Conservation (phyloP, 2,797 vertebrate genomes). For the Tragopan temminckii region DNA sequence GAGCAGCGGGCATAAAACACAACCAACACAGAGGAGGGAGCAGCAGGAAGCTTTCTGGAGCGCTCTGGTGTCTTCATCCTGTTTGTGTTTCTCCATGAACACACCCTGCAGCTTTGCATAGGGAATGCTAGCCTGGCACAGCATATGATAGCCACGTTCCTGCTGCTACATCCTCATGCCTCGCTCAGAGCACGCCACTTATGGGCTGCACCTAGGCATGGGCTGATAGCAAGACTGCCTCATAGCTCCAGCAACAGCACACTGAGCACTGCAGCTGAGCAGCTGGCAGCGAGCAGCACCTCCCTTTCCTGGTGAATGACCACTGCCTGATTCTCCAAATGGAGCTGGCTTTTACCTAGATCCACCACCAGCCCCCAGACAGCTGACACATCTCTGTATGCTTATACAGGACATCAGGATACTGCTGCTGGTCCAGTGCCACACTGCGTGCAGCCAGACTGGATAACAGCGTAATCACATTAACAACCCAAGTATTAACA, state of each 20-base stretch:
- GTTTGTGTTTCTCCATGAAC: background rate
- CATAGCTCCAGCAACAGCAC: background rate
- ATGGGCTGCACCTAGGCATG: accelerated
- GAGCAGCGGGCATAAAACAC: background rate
- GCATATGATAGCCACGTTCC: background rate
- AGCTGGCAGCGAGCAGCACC: background rate
- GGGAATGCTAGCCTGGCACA: background rate
- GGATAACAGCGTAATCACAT: background rate
- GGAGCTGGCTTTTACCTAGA: background rate
- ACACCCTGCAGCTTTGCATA: background rate
- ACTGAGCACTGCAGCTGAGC: background rate
- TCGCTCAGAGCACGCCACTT: background rate
- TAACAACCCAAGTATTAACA: conserved; percentile 12
- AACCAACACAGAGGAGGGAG: background rate
- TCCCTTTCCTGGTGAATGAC: background rate
- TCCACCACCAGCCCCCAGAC: background rate
- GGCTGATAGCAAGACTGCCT: background rate
- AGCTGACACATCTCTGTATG: background rate
- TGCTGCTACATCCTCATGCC: background rate
- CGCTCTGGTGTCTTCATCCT: background rate
- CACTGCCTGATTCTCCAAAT: background rate
- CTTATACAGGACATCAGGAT: background rate
- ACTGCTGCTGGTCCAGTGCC: background rate
- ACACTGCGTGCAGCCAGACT: background rate
- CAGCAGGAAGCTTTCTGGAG: background rate